Evolutionary conservation across 2,888 invertebrate species (phyloP).

Genomic region (Abscondita cerata): DNA sequence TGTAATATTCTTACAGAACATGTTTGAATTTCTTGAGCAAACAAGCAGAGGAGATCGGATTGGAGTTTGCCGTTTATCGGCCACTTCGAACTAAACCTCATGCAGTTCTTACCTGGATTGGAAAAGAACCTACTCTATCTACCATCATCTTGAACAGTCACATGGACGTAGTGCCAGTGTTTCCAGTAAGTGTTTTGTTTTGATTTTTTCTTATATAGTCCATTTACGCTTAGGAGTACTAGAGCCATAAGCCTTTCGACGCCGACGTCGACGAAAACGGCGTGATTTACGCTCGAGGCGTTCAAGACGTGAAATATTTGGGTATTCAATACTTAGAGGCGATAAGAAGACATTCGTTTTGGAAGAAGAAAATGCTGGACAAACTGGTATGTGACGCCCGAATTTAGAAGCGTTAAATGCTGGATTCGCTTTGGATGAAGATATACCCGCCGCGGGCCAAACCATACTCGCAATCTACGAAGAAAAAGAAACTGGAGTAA

Average conservation of each 20-base stretch:
- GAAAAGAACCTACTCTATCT: conserved; percentile 70
- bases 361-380: conserved; percentile 59
- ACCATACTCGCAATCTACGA: conserved; percentile 63
- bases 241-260: conserved; percentile 89
- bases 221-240: conserved; percentile 76
- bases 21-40: conserved; percentile 73
- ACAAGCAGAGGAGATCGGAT: conserved; percentile 71
- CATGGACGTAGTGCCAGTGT: conserved; percentile 94
- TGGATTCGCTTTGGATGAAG: conserved; percentile 76
- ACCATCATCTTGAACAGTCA: conserved; percentile 87
- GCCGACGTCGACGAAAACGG: conserved; percentile 86
- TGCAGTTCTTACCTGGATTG: conserved; percentile 80
- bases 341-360: conserved; percentile 75
- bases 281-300: conserved; percentile 81
- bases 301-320: conserved; percentile 86
- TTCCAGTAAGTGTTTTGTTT: conserved; percentile 56
- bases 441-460: conserved; percentile 69
- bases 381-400: conserved; percentile 25
- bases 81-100: conserved; percentile 71
- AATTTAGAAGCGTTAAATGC: conserved; percentile 67
- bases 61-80: conserved; percentile 66
- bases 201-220: background rate
- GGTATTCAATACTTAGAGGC: conserved; percentile 82
- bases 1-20: conserved; percentile 60
- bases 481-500: no score